Evolutionary conservation across 2,113 vertebrate genomes (phyloP).

Genomic region (Anthoscopus minutus): DNA sequence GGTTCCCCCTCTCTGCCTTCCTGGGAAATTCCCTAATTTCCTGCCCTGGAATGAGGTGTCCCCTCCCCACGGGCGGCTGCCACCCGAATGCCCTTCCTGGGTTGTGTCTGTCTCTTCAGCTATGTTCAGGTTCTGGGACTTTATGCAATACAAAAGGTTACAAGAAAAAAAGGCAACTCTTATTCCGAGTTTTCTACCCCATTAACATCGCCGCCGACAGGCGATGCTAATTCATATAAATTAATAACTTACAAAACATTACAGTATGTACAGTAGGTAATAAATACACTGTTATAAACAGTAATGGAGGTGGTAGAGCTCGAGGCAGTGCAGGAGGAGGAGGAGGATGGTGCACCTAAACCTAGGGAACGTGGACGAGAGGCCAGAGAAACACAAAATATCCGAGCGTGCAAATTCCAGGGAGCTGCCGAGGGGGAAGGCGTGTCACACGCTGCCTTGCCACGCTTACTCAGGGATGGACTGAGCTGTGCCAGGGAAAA

Average conservation of each 20-base stretch:
- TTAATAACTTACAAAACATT: constrained; percentile 99
- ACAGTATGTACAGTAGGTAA: constrained; percentile 97
- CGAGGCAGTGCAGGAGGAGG: constrained; percentile 84
- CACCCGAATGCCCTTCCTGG: constrained; percentile 37
- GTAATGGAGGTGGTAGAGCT: constrained; percentile 88
- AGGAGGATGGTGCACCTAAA: constrained; percentile 68
- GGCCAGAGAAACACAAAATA: not conserved
- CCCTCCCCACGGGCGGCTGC: not conserved
- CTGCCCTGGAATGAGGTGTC: not conserved
- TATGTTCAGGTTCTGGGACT: constrained; percentile 68
- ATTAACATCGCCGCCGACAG: constrained; percentile 87
- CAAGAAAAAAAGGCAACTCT: constrained; percentile 80
- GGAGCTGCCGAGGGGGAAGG: not conserved
- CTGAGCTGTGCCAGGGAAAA: not conserved
- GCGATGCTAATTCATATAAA: constrained; percentile 98
- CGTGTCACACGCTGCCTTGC: not conserved
- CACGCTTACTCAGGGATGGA: not conserved
- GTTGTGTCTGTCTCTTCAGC: constrained; percentile 74
- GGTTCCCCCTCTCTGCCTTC: not conserved
- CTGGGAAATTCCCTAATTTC: constrained; percentile 12
- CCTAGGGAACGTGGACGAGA: not conserved
- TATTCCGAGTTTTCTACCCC: constrained; percentile 89
- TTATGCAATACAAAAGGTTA: constrained; percentile 79
- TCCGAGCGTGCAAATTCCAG: not conserved
- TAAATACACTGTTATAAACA: constrained; percentile 99